A percentile compares a stretch with the other conserved stretches of the same genome.
These are phyloP conservation scores for Gallirallus australis DNA, from an alignment of 2,797 vertebrate species.

Conservation along the genomic window DNA sequence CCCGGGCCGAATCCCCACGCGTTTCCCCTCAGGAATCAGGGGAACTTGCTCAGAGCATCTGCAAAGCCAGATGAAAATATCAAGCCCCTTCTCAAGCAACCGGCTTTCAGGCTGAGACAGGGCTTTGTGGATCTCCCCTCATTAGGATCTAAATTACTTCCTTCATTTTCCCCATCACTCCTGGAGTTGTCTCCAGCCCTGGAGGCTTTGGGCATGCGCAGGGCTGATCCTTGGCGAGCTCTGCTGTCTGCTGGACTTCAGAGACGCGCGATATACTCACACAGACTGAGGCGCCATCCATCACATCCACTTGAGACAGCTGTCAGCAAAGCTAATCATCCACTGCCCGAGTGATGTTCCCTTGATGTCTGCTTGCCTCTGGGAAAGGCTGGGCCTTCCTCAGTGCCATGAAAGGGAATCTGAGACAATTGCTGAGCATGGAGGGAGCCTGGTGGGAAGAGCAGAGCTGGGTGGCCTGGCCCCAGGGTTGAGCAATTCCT, in stretches of 20 bases:
- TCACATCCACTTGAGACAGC: not conserved
- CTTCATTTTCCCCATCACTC: not conserved
- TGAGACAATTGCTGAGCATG: not conserved
- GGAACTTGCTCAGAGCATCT: not conserved
- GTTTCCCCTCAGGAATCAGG: rapidly evolving
- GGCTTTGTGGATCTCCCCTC: not conserved
- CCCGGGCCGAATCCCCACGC: rapidly evolving
- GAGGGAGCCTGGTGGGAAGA: not conserved
- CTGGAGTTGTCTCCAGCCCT: not conserved
- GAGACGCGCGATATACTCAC: not conserved
- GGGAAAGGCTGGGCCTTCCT: not conserved
- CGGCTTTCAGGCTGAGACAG: not conserved
- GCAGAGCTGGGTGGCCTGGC: rapidly evolving
- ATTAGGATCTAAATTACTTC: constrained; percentile 34
- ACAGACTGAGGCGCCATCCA: not conserved
- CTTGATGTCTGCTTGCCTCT: not conserved
- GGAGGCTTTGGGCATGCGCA: not conserved
- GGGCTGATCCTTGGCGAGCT: not conserved
- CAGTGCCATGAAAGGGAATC: not conserved
- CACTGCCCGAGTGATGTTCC: not conserved
- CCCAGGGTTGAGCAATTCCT: not conserved
- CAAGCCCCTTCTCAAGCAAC: not conserved
- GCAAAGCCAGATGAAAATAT: not conserved
- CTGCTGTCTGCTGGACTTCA: constrained; percentile 6
- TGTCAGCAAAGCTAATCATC: constrained; percentile 9